Evolutionary conservation across 2,888 invertebrate species (phyloP).

Genomic region (Lithophane socia): DNA sequence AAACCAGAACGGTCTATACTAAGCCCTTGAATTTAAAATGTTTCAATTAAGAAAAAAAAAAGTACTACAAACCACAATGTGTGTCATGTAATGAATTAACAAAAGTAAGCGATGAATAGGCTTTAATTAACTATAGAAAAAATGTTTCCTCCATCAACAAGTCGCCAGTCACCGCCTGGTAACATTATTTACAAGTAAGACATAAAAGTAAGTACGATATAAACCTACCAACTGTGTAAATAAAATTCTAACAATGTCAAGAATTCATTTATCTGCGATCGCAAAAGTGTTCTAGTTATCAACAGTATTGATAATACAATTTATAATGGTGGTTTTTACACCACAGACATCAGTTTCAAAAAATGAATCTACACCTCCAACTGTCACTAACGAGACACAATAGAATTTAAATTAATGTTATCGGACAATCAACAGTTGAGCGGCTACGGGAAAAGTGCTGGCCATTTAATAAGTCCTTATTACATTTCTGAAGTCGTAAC

Average conservation of each 20-base stretch:
- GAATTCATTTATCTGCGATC: constrained; percentile 3
- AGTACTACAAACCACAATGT: constrained; percentile 23
- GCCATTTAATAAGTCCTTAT: constrained; percentile 24
- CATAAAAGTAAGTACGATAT: constrained; percentile 3
- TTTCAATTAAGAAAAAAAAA: constrained; percentile 34
- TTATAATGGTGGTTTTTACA: neutral
- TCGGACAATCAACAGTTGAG: no score
- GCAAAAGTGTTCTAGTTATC: neutral
- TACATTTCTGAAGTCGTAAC: neutral
- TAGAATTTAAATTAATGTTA: no score
- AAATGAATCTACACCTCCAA: no score
- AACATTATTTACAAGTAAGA: constrained; percentile 28
- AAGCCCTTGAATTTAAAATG: constrained; percentile 24
- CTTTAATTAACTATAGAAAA: constrained; percentile 37
- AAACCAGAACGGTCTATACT: constrained; percentile 5
- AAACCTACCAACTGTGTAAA: constrained; percentile 46
- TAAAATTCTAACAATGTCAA: constrained; percentile 44
- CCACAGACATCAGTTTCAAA: neutral
- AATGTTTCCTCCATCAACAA: neutral
- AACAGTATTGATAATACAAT: constrained; percentile 2
- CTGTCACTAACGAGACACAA: no score
- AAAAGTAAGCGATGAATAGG: constrained; percentile 36
- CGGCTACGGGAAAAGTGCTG: neutral
- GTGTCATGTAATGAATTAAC: constrained; percentile 25
- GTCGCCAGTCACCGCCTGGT: constrained; percentile 1